Evolutionary conservation across 2,888 invertebrate species (phyloP).

Genomic region (Meiosimyza decipiens): DNA sequence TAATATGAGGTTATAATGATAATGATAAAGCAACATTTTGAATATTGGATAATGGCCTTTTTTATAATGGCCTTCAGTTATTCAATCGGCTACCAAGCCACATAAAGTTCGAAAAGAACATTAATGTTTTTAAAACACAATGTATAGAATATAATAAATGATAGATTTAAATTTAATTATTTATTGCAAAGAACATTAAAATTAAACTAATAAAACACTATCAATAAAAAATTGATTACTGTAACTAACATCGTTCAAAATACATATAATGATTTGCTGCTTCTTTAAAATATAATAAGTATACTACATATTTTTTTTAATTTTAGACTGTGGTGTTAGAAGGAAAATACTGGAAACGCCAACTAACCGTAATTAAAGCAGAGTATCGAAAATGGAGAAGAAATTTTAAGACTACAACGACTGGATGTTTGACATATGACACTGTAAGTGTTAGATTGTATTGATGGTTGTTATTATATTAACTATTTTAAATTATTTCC

Average conservation of each 20-base stretch:
- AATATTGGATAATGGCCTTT: too few species aligned
- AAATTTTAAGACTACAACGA: conserved; percentile 76
- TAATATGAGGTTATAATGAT: too few species aligned
- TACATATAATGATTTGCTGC: not conserved
- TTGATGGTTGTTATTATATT: not conserved
- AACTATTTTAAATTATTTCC: not conserved
- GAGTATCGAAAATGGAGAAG: conserved; percentile 99
- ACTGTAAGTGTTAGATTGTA: conserved; percentile 70
- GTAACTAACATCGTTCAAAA: not conserved
- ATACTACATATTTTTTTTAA: conserved; percentile 1
- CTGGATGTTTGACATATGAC: conserved; percentile 76
- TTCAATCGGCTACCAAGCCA: too few species aligned
- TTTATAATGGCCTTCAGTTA: too few species aligned
- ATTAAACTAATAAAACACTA: too few species aligned
- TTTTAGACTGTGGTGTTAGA: conserved; percentile 94
- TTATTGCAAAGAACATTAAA: too few species aligned
- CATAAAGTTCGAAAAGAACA: too few species aligned
- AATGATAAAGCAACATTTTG: too few species aligned
- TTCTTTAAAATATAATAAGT: not conserved
- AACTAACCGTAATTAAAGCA: conserved; percentile 94
- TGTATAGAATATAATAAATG: too few species aligned
- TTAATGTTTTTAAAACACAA: too few species aligned
- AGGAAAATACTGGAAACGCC: conserved; percentile 99
- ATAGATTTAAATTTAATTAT: too few species aligned
- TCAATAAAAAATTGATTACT: too few species aligned